phyloP scores from a whole-genome alignment of 2,113 vertebrate species.

The Oryzias woworae region DNA sequence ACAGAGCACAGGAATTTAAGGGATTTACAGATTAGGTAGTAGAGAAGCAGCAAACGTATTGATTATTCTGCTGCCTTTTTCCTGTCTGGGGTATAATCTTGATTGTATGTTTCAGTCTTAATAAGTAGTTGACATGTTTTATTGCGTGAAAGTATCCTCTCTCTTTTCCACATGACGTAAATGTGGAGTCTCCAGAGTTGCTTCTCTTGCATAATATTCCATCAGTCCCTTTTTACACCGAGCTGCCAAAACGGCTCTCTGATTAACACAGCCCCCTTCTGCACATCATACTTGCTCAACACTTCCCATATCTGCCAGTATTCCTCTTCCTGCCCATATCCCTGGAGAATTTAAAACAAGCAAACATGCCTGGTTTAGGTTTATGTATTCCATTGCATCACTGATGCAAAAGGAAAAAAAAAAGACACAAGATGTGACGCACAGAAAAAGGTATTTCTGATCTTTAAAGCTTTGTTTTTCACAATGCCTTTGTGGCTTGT shows the following conservation, averaged over 20 bases:
- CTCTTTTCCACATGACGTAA: slow-evolving; percentile 37
- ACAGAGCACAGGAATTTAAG: slow-evolving; percentile 29
- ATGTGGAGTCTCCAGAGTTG: slow-evolving; percentile 22
- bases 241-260: slow-evolving; percentile 11
- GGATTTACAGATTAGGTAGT: slow-evolving; percentile 37
- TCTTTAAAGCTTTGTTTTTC: slow-evolving; percentile 36
- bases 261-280: slow-evolving; percentile 17
- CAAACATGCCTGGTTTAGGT: slow-evolving; percentile 41
- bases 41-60: slow-evolving; percentile 43
- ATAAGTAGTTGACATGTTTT: slow-evolving; percentile 28
- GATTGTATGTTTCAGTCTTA: slow-evolving; percentile 11
- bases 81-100: slow-evolving; percentile 7
- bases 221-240: slow-evolving; percentile 20
- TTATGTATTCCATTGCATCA: slow-evolving; percentile 42
- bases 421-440: slow-evolving; percentile 53
- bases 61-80: slow-evolving; percentile 18
- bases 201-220: slow-evolving; percentile 32
- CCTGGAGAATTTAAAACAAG: slow-evolving; percentile 33
- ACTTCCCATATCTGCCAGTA: slow-evolving; percentile 24
- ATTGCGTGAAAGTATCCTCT: not conserved
- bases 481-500: slow-evolving; percentile 55
- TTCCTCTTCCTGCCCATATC: slow-evolving; percentile 5
- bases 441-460: slow-evolving; percentile 33
- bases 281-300: slow-evolving; percentile 25
- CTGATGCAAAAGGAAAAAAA: slow-evolving; percentile 61